Evolutionary conservation across 2,888 invertebrate genomes (phyloP).

Genomic region (Ashinkailepas kermadecensis): DNA sequence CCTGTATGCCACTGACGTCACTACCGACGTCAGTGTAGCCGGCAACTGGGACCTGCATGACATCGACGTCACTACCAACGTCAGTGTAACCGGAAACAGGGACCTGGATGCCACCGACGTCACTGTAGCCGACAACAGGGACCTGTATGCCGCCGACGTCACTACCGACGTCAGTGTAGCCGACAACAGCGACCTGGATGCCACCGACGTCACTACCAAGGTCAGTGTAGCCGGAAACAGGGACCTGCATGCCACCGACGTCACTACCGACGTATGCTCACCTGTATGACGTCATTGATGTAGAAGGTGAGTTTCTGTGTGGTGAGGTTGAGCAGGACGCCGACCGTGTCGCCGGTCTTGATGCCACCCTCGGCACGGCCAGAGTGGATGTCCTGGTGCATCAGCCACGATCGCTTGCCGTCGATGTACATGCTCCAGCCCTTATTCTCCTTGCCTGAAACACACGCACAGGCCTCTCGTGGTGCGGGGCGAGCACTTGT

Average conservation of each 20-base stretch:
- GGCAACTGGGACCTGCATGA: neutral
- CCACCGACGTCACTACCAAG: too few species aligned
- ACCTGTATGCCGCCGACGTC: too few species aligned
- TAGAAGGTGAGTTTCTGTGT: conserved; percentile 83
- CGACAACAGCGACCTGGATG: neutral
- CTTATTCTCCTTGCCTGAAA: conserved; percentile 88
- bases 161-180: neutral
- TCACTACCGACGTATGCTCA: conserved; percentile 31
- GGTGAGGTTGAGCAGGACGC: conserved; percentile 83
- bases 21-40: neutral
- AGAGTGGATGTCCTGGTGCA: conserved; percentile 89
- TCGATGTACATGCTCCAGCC: conserved; percentile 98
- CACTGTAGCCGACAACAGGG: too few species aligned
- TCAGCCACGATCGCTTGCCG: conserved; percentile 92
- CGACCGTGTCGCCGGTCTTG: conserved; percentile 71
- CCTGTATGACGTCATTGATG: conserved; percentile 85
- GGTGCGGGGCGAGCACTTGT: too few species aligned
- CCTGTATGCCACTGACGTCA: too few species aligned
- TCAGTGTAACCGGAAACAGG: too few species aligned
- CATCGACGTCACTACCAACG: too few species aligned
- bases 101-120: too few species aligned
- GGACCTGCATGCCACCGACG: too few species aligned
- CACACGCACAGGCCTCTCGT: neutral
- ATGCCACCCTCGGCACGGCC: conserved; percentile 86
- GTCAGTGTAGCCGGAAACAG: too few species aligned